A percentile compares a stretch with the other conserved stretches of the same genome.
Conservation (phyloP, 2,113 vertebrate genomes). For the Alouatta palliata region DNA sequence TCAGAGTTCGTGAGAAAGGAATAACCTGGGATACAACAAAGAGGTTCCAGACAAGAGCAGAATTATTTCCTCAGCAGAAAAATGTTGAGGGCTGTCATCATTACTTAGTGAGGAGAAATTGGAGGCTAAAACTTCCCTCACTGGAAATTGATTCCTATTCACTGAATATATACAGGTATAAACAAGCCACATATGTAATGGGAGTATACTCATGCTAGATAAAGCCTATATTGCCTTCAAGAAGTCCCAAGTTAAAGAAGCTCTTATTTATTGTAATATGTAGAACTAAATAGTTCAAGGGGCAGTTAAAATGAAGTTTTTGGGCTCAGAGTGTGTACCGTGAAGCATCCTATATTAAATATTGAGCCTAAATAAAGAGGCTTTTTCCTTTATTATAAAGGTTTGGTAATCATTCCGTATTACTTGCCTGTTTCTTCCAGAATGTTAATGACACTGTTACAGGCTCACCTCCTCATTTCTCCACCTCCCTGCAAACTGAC, state of each 20-base stretch:
- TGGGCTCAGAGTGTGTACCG: background rate
- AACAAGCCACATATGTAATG: background rate
- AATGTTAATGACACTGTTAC: background rate
- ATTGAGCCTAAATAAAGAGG: background rate
- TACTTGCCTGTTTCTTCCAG: background rate
- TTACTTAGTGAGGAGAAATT: background rate
- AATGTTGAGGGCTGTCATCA: background rate
- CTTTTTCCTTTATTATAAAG: background rate
- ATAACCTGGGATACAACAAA: background rate
- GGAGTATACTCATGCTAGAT: background rate
- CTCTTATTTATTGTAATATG: background rate
- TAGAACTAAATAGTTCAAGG: background rate
- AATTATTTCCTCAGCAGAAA: background rate
- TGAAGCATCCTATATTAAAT: background rate
- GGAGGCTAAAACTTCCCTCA: background rate
- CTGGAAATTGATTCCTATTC: background rate
- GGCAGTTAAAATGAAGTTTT: background rate
- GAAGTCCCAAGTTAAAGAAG: background rate
- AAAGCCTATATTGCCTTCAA: background rate
- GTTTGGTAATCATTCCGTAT: background rate
- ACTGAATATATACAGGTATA: background rate
- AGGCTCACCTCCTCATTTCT: background rate
- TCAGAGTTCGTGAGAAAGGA: rapidly evolving
- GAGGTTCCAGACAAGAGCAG: background rate
- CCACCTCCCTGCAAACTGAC: background rate